A percentile compares a stretch with the other conserved stretches of the same genome.
Evolutionary conservation across 2,797 vertebrate species (phyloP).

Genomic region (Mustela erminea): DNA sequence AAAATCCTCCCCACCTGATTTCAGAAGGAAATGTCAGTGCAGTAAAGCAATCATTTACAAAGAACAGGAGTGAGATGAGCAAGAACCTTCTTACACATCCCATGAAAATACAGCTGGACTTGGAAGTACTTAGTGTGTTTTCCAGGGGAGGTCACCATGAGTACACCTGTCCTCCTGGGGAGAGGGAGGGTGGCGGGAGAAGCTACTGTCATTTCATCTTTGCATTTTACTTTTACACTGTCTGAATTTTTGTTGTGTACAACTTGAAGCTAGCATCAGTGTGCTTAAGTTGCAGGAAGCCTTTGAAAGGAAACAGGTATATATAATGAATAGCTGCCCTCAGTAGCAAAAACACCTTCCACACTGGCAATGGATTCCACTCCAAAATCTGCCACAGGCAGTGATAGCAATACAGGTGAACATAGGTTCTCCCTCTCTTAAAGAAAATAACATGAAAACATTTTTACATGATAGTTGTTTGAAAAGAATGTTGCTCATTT

Average conservation of each 20-base stretch:
- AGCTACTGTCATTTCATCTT: not conserved
- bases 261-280: not conserved
- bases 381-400: not conserved
- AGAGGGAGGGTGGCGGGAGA: not conserved
- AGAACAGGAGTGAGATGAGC: not conserved
- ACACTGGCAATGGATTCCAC: not conserved
- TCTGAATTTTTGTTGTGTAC: not conserved
- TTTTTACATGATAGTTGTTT: slow-evolving; percentile 16
- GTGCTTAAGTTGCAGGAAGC: not conserved
- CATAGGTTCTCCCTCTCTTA: not conserved
- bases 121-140: not conserved
- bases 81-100: not conserved
- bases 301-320: not conserved
- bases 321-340: not conserved
- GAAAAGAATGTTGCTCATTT: slow-evolving; percentile 55
- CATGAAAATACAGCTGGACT: slow-evolving; percentile 17
- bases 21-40: not conserved
- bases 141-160: not conserved
- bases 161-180: not conserved
- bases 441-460: not conserved
- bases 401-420: not conserved
- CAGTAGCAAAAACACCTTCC: not conserved
- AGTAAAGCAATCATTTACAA: not conserved
- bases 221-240: slow-evolving; percentile 3
- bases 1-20: slow-evolving; percentile 56